Percentiles rank a stretch among this genome's conserved stretches.
phyloP scores from a whole-genome alignment of 2,797 vertebrate species.

The Oreochromis grahami region DNA sequence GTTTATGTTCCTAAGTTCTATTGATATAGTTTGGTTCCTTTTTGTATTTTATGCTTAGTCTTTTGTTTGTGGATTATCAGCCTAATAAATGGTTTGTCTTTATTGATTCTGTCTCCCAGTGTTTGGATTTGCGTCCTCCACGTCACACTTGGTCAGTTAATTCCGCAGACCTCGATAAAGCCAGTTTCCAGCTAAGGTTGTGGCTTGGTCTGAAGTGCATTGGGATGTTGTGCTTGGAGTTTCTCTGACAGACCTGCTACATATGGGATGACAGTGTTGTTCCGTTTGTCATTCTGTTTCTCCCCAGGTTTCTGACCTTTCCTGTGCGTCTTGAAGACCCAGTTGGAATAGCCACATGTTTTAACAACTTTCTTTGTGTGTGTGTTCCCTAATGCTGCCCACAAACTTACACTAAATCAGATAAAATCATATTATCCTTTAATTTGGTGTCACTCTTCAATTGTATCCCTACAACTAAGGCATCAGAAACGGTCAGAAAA shows the following conservation, averaged over 20 bases:
- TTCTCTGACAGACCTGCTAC: neutral
- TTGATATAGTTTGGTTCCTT: neutral
- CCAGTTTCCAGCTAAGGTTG: neutral
- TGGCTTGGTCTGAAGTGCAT: accelerated
- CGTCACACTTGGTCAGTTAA: neutral
- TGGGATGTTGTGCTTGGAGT: neutral
- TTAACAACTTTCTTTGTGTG: neutral
- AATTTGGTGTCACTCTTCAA: neutral
- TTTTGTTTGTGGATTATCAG: neutral
- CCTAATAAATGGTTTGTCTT: neutral
- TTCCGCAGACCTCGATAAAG: neutral
- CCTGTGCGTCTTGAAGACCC: neutral
- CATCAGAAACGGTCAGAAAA: neutral
- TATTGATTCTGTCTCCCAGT: neutral
- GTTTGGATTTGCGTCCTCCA: neutral
- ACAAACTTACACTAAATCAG: neutral
- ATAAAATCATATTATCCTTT: neutral
- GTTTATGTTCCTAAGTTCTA: neutral
- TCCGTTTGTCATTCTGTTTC: neutral
- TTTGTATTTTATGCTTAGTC: neutral
- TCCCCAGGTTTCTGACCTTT: neutral
- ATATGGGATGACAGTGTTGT: accelerated
- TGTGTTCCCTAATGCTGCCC: neutral
- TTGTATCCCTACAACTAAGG: neutral
- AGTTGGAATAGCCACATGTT: neutral